Evolutionary conservation across 1,140 invertebrate genomes (phyloP).

Genomic region (Calephelis nemesis): DNA sequence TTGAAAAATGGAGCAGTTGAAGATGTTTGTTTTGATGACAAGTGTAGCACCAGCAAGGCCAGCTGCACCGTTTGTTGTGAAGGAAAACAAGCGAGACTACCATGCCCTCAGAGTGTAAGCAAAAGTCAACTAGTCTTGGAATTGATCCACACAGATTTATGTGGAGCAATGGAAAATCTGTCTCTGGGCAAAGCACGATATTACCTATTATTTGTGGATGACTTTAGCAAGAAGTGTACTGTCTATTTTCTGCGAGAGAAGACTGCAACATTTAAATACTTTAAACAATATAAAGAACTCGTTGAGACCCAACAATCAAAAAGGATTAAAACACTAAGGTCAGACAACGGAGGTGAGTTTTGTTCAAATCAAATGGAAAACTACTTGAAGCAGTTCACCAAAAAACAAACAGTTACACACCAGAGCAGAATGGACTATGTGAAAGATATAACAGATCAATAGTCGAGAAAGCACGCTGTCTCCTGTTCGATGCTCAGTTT

Average conservation of each 20-base stretch:
- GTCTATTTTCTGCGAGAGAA: slow-evolving; percentile 33
- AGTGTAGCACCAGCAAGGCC: slow-evolving; percentile 14
- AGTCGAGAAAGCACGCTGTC: slow-evolving; percentile 15
- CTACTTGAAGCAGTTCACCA: slow-evolving; percentile 12
- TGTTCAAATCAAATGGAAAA: slow-evolving; percentile 17
- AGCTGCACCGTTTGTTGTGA: slow-evolving; percentile 35
- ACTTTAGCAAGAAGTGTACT: slow-evolving; percentile 32
- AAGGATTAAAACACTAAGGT: slow-evolving; percentile 15
- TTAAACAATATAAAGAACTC: slow-evolving; percentile 29
- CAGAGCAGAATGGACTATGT: slow-evolving; percentile 9
- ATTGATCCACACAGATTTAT: slow-evolving; percentile 31
- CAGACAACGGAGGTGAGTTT: slow-evolving; percentile 20
- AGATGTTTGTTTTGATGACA: slow-evolving; percentile 28
- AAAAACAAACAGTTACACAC: slow-evolving; percentile 12
- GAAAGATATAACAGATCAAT: slow-evolving; percentile 21
- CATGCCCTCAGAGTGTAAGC: slow-evolving; percentile 20
- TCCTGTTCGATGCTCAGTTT: slow-evolving; percentile 15
- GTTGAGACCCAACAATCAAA: slow-evolving; percentile 28
- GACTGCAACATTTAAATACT: slow-evolving; percentile 31
- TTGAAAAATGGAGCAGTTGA: slow-evolving; percentile 31
- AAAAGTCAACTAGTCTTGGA: slow-evolving; percentile 29
- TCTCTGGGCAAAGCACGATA: slow-evolving; percentile 30
- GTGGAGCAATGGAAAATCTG: slow-evolving; percentile 31
- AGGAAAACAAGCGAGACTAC: slow-evolving; percentile 31
- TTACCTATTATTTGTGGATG: slow-evolving; percentile 32